Evolutionary conservation across 2,888 invertebrate genomes (phyloP).

Genomic region (Eupithecia tripunctaria): DNA sequence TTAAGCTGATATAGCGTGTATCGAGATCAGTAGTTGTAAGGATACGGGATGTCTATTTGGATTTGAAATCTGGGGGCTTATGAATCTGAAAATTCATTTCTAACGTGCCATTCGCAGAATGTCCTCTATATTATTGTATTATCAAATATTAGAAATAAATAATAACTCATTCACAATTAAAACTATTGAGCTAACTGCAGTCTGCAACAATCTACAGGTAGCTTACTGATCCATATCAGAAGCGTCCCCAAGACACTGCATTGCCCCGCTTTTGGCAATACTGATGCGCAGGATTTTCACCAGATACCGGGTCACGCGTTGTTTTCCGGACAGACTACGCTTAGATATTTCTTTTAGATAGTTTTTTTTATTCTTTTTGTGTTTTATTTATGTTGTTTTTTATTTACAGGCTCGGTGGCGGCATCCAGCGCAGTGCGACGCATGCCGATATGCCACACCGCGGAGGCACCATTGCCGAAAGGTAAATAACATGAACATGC

Average conservation of each 20-base stretch:
- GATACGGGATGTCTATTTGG: not conserved
- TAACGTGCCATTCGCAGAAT: not conserved
- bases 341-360: too few species aligned
- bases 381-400: conserved; percentile 24
- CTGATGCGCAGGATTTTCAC: too few species aligned
- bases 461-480: conserved; percentile 85
- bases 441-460: conserved; percentile 82
- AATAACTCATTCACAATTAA: too few species aligned
- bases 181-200: too few species aligned
- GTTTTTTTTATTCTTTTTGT: not conserved
- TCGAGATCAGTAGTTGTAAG: not conserved
- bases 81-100: not conserved
- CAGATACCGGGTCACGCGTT: too few species aligned
- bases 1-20: not conserved
- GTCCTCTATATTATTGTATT: too few species aligned
- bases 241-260: too few species aligned
- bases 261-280: too few species aligned
- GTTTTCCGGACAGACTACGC: too few species aligned
- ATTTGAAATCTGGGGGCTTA: not conserved
- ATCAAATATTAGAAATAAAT: too few species aligned
- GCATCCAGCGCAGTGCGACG: conserved; percentile 80
- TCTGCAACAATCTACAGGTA: too few species aligned
- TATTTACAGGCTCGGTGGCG: conserved; percentile 72
- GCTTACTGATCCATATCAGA: too few species aligned
- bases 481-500: conserved; percentile 53